Evolutionary conservation across 2,888 invertebrate genomes (phyloP), one percentile per base, ranked within the genome.

Genomic region (Drosophila ezoana): DNA sequence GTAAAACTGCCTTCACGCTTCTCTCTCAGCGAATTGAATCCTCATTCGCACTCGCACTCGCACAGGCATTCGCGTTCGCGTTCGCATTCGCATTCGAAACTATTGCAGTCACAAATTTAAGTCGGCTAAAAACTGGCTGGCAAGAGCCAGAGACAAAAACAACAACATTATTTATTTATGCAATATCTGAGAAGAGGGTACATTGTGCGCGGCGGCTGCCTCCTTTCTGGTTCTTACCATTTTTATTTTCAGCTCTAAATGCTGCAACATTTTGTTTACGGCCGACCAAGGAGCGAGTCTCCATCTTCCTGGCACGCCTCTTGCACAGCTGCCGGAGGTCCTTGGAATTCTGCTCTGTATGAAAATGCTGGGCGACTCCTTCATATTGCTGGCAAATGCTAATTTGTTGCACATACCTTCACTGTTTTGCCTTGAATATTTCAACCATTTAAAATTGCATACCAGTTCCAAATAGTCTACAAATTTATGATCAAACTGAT

Each of bases 111-210:
- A 43, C 76, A 74, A 74, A 71, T 64, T 64, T 65, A 61, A 62
- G 57, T 13, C 49, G 54, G 38, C 64, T 62, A 43, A 61, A 61
- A 64, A 61, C 20, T 43, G 56, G 18, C 52, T 56, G 37, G 72
- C 61, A 60, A 59, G 68, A 53, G 80, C 72, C 63, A 74, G 79
- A 81, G 84, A 84, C 81, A 81, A 81, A 87, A 84, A 81, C 84
- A 81, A 74, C 74, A 77, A 83, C 77, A 81, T 82, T 66, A 81
- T 75, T 87, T 84, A 82, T 82, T 87, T 87, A 82, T 82, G 81
- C 82, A 82, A 82, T 82, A 87, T 72, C 85, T 81, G 81, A 71
- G 79, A 58, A 47, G 51, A 65, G 45, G 33, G 45, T 41, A 52
- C 35, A 52, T 23, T 32, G 52, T 40, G 53, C 35, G 33, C 33